phyloP scores from a whole-genome alignment of 2,888 invertebrate species.

The Agrotis puta region DNA sequence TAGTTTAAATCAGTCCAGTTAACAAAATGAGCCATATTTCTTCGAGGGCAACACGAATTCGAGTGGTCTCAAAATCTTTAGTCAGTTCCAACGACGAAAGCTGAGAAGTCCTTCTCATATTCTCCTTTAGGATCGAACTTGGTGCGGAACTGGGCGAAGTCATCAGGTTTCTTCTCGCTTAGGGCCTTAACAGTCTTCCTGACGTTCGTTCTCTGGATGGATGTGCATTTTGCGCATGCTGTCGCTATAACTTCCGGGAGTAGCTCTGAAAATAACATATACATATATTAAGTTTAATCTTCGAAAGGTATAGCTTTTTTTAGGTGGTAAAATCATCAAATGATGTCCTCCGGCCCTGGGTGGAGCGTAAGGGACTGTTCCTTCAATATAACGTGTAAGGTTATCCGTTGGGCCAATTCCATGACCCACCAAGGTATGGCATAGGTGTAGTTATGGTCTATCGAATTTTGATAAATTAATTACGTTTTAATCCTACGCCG shows the following conservation, averaged over 20 bases:
- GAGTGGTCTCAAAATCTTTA: constrained; percentile 51
- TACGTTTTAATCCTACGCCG: no score
- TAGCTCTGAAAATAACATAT: constrained; percentile 72
- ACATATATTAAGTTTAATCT: no score
- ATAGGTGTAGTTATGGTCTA: no score
- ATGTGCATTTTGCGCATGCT: constrained; percentile 81
- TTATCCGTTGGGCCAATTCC: no score
- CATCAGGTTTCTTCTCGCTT: constrained; percentile 76
- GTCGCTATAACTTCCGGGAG: constrained; percentile 83
- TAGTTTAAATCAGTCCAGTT: constrained; percentile 50
- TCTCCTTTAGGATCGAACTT: constrained; percentile 83
- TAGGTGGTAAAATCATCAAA: no score
- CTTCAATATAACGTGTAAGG: no score
- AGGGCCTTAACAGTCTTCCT: constrained; percentile 80
- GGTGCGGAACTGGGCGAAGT: constrained; percentile 75
- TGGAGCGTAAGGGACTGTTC: no score
- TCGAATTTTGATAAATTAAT: no score
- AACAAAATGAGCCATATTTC: background rate
- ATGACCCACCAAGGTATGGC: no score
- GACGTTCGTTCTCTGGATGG: constrained; percentile 75
- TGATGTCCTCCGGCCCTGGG: no score
- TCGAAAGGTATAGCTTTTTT: no score
- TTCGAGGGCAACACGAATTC: background rate
- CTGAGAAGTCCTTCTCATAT: constrained; percentile 77
- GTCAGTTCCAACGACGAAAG: constrained; percentile 73